Conservation (phyloP, 1,140 invertebrate genomes). For the Andrena cerasifolii region DNA sequence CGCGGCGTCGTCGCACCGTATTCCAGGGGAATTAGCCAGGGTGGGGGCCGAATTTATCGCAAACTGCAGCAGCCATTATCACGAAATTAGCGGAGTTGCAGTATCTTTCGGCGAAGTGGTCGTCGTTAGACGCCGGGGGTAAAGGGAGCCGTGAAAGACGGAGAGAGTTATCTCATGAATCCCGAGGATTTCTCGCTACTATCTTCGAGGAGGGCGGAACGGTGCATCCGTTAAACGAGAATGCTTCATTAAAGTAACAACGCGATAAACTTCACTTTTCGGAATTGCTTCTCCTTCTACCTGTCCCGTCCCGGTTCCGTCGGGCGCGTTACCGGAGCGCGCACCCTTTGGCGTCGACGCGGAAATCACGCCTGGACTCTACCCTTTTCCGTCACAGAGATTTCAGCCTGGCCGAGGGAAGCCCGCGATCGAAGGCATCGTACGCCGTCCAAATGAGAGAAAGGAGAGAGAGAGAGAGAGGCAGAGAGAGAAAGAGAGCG, state of each 20-base stretch:
- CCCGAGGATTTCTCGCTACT: not conserved
- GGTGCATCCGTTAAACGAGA: constrained; percentile 16
- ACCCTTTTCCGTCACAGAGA: too few species aligned
- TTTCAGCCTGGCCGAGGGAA: too few species aligned
- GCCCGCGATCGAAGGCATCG: too few species aligned
- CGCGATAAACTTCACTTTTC: constrained; percentile 37
- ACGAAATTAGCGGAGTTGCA: constrained; percentile 29
- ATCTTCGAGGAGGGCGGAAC: not conserved
- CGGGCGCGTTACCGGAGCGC: too few species aligned
- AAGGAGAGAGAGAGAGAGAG: too few species aligned
- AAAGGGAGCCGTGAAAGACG: not conserved
- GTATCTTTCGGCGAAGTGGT: not conserved
- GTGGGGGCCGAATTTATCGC: constrained; percentile 5
- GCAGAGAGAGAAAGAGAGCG: too few species aligned
- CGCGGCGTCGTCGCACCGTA: too few species aligned
- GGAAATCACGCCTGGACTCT: too few species aligned
- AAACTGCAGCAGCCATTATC: constrained; percentile 27
- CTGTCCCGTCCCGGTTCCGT: constrained; percentile 1
- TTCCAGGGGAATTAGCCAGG: constrained; percentile 23
- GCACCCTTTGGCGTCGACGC: too few species aligned
- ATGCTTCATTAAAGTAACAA: constrained; percentile 33
- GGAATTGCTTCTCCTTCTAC: not conserved
- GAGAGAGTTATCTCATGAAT: constrained; percentile 15
- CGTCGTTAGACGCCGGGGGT: not conserved
- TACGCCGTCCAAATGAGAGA: too few species aligned